Evolutionary conservation across 2,113 vertebrate genomes (phyloP).

Genomic region (Desmodus rotundus): DNA sequence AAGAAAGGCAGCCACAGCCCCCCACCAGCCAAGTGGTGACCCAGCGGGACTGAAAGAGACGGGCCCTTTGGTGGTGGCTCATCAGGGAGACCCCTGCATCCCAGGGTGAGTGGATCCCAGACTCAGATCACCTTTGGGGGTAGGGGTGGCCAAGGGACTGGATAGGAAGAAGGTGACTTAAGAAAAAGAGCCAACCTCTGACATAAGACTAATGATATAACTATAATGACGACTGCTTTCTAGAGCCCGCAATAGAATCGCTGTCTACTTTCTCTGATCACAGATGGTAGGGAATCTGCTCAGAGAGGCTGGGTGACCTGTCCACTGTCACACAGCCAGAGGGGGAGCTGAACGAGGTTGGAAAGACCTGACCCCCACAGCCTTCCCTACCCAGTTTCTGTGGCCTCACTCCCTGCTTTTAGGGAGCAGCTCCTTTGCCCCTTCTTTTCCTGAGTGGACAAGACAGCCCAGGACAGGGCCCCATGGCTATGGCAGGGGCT

Average conservation of each 20-base stretch:
- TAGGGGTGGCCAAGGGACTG: background rate
- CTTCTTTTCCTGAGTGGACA: background rate
- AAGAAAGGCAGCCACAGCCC: background rate
- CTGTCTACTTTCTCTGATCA: background rate
- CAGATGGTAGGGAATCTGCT: background rate
- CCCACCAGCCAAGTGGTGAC: background rate
- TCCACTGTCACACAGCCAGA: background rate
- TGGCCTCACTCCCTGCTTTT: background rate
- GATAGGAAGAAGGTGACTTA: background rate
- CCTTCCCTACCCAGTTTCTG: background rate
- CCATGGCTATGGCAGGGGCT: background rate
- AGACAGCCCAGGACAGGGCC: background rate
- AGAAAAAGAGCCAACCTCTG: background rate
- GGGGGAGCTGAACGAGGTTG: background rate
- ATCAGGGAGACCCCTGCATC: background rate
- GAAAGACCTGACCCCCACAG: background rate
- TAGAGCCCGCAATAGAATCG: background rate
- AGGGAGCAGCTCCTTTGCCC: background rate
- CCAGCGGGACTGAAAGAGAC: background rate
- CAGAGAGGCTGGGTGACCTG: background rate
- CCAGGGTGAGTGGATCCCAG: constrained; percentile 21
- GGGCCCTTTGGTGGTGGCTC: background rate
- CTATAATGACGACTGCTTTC: background rate
- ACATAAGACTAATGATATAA: background rate
- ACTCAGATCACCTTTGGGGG: background rate